These are phyloP conservation scores for Silurus meridionalis DNA, from an alignment of 2,113 vertebrate genomes.

Conservation along the genomic window DNA sequence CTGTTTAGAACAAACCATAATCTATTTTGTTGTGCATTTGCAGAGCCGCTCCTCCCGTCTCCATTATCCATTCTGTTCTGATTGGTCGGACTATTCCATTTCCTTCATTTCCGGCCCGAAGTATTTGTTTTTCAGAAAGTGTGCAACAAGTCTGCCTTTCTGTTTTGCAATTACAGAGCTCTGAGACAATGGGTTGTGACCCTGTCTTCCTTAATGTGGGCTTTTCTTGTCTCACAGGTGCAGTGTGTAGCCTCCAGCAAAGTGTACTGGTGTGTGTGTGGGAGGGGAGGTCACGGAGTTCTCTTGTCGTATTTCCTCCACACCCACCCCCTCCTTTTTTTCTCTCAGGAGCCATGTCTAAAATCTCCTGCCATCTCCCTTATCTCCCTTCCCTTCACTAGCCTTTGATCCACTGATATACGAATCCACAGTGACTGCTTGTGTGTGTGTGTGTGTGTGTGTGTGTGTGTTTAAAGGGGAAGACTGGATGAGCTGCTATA, in stretches of 20 bases:
- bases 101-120: neutral
- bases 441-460: conserved; percentile 14
- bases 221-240: conserved; percentile 29
- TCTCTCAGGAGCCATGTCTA: neutral
- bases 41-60: neutral
- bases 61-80: neutral
- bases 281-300: conserved; percentile 36
- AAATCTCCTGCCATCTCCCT: conserved; percentile 34
- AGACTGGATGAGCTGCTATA: no score
- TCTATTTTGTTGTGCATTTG: neutral
- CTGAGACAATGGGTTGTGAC: neutral
- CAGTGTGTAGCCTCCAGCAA: conserved; percentile 45
- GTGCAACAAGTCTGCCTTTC: neutral
- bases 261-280: conserved; percentile 20
- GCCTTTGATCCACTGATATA: conserved; percentile 26
- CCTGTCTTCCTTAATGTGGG: conserved; percentile 33
- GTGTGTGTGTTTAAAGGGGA: conserved; percentile 11
- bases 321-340: neutral
- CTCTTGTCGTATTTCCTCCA: neutral
- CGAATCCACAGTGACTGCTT: conserved; percentile 13
- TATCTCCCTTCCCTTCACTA: conserved; percentile 15
- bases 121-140: neutral
- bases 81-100: no score
- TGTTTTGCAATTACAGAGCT: neutral
- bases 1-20: neutral